A percentile compares a stretch with the other conserved stretches of the same genome.
phyloP scores from a whole-genome alignment of 2,888 invertebrate genomes.

The Orthonevra nobilis region DNA sequence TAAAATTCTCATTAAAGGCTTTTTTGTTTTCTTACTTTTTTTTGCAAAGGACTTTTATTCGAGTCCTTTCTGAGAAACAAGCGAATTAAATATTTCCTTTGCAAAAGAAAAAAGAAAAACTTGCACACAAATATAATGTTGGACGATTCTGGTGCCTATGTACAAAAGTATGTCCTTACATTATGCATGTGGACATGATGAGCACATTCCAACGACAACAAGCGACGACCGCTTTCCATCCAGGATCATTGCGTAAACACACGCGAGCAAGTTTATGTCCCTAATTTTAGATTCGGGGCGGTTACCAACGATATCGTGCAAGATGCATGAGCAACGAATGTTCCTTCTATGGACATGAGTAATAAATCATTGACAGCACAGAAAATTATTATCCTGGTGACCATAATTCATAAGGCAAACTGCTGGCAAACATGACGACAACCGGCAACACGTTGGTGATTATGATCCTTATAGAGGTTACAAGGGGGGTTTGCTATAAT shows the following conservation, averaged over 20 bases:
- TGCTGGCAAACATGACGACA: slow-evolving; percentile 26
- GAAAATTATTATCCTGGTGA: slow-evolving; percentile 47
- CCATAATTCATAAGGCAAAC: slow-evolving; percentile 61
- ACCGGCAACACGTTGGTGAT: slow-evolving; percentile 38
- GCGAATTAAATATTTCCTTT: too few relatives aligned
- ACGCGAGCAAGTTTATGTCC: slow-evolving; percentile 10
- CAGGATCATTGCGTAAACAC: not conserved
- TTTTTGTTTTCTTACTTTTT: too few relatives aligned
- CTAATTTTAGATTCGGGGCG: slow-evolving; percentile 46
- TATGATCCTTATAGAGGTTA: too few relatives aligned
- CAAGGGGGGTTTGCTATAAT: too few relatives aligned
- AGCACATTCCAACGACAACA: not conserved
- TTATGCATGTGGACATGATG: slow-evolving; percentile 21
- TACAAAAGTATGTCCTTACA: slow-evolving; percentile 3
- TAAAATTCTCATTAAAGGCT: too few relatives aligned
- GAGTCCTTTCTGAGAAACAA: too few relatives aligned
- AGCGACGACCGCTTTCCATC: not conserved
- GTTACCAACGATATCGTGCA: slow-evolving; percentile 8
- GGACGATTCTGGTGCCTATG: too few relatives aligned
- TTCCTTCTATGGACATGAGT: slow-evolving; percentile 47
- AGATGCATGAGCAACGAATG: slow-evolving; percentile 49
- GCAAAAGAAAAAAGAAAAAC: too few relatives aligned
- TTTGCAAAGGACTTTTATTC: too few relatives aligned
- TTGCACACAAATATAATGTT: too few relatives aligned
- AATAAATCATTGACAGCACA: slow-evolving; percentile 61